Evolutionary conservation across 2,113 vertebrate genomes (phyloP), one percentile per base, ranked within the genome.

Genomic region (Psittacula cyanocephala): DNA sequence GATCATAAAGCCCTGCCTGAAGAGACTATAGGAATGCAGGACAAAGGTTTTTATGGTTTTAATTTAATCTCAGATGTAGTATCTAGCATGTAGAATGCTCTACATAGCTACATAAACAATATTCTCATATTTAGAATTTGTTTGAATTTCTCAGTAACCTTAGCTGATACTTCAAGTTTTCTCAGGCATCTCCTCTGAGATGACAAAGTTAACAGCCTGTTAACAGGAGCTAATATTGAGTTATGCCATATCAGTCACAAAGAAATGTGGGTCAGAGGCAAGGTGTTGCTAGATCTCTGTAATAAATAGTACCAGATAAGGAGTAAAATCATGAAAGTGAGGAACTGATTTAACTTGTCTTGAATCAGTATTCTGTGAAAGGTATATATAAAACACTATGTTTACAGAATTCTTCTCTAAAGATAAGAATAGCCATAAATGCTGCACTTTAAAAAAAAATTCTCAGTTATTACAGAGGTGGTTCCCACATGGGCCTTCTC

Each of bases 31-130:
- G 22, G 24, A 95, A 84, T 57, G 9, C 27, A 47, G 69, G 20
- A 37, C 25, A 67, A 81, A 44, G 29, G 63, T 95, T 74, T 93
- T 93, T 44, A 69, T 87, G 33, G 37, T 50, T 95, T 96, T 94
- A 89, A 96, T 92, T 95, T 88, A 81, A 78, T 74, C 84, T 71
- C 75, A 74, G 70, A 83, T 91, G 84, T 71, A 78, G 77, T 60
- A 79, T 57, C 43, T 72, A 89, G 63, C 69, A 84, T 60, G n/a
- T 62, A 72, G 67, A 91, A 83, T 69, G 50, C 9, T 77, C 33
- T 87, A n/a, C 23, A 31, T 44, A 88, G 53, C 24, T 59, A 77
- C 11, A 4, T 75, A 64, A 94, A 78, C 35, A 88, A 39, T 53
- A 57, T 47, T 80, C 55, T 65, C 15, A 19, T 75, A 76, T 64